Evolutionary conservation across 2,888 invertebrate genomes (phyloP).

Genomic region (Ichneumoninae sp.): DNA sequence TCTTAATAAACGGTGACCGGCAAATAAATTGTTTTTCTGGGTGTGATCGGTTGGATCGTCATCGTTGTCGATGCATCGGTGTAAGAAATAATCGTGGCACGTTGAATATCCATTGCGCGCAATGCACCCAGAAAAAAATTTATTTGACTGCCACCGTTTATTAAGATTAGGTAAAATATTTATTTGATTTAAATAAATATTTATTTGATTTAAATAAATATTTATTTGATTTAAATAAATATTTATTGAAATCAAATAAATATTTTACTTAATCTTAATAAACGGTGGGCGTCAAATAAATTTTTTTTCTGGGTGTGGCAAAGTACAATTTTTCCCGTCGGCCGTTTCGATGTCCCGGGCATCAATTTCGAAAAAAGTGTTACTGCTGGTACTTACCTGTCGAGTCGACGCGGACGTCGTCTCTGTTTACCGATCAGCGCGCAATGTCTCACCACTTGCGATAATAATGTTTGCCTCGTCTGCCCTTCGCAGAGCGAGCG

Average conservation of each 20-base stretch:
- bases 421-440: neutral
- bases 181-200: no score
- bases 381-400: conserved; percentile 52
- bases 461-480: conserved; percentile 27
- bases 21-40: no score
- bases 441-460: neutral
- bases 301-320: neutral
- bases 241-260: no score
- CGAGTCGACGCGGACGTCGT: neutral
- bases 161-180: no score
- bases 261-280: no score
- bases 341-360: neutral
- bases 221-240: no score
- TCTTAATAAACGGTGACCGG: no score
- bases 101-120: conserved; percentile 23
- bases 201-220: no score
- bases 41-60: neutral
- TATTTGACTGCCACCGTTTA: no score
- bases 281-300: no score
- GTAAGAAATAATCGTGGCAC: conserved; percentile 45
- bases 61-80: neutral
- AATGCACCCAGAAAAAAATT: no score
- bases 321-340: neutral
- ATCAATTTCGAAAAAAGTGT: conserved; percentile 34
- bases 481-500: conserved; percentile 20